A percentile compares a stretch with the other conserved stretches of the same genome.
Evolutionary conservation across 1,140 invertebrate species (phyloP).

Genomic region (Leptopilina boulardi): DNA sequence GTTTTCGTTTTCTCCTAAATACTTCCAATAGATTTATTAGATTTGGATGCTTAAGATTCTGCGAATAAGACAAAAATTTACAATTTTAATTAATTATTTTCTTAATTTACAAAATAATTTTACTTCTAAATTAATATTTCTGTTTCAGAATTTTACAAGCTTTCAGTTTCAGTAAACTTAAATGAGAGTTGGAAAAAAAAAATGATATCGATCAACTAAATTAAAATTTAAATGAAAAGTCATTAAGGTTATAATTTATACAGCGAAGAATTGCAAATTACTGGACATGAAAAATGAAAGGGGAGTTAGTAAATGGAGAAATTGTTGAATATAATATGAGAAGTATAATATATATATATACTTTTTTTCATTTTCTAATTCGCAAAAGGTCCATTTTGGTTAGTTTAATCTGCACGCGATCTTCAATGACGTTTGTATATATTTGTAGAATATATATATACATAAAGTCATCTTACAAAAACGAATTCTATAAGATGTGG

Average conservation of each 20-base stretch:
- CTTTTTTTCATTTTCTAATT: neutral
- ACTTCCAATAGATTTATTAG: slow-evolving; percentile 98
- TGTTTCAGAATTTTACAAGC: neutral
- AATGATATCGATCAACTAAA: neutral
- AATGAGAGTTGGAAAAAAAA: no score
- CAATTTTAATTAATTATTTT: neutral
- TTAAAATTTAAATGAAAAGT: neutral
- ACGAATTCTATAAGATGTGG: slow-evolving; percentile 16
- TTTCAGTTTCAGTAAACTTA: no score
- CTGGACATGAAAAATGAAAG: slow-evolving; percentile 13
- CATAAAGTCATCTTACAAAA: neutral
- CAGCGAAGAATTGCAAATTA: neutral
- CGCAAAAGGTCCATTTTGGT: neutral
- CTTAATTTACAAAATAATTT: no score
- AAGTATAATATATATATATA: neutral
- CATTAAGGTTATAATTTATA: neutral
- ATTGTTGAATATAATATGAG: slow-evolving; percentile 7
- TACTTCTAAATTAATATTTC: neutral
- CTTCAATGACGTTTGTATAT: neutral
- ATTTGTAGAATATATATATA: neutral
- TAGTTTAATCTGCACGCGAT: slow-evolving; percentile 24
- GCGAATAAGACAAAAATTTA: slow-evolving; percentile 51
- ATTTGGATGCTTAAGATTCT: slow-evolving; percentile 99
- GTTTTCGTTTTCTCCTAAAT: slow-evolving; percentile 95
- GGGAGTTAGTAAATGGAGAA: neutral